Evolutionary conservation across 2,888 invertebrate species (phyloP).

Genomic region (Tryphoninae sp.): DNA sequence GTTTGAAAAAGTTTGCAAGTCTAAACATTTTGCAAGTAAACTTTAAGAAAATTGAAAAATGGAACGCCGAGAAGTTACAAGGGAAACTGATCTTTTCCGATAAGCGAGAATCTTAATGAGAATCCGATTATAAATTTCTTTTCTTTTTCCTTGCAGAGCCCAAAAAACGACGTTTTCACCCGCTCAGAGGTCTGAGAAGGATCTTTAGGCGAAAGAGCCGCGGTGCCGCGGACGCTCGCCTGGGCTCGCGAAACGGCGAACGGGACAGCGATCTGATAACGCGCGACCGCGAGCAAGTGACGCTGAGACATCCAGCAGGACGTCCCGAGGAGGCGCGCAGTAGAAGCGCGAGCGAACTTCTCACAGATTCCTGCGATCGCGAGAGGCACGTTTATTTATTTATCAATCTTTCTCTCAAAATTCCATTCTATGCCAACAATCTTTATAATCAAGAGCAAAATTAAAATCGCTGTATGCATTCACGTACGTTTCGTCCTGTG

Average conservation of each 20-base stretch:
- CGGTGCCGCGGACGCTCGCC: conserved; percentile 79
- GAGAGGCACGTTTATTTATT: conserved; percentile 71
- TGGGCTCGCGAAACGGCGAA: conserved; percentile 77
- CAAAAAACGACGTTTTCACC: conserved; percentile 85
- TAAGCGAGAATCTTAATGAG: conserved; percentile 10
- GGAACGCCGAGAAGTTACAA: no score
- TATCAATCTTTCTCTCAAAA: conserved; percentile 7
- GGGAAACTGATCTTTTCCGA: no score
- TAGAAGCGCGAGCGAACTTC: conserved; percentile 86
- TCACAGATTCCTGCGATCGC: conserved; percentile 82
- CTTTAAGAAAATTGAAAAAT: no score
- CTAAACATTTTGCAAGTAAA: no score
- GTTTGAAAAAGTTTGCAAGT: no score
- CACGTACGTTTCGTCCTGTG: conserved; percentile 6
- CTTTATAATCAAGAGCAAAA: conserved; percentile 10
- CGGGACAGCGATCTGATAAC: conserved; percentile 72
- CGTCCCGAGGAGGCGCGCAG: conserved; percentile 82
- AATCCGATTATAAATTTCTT: conserved; percentile 8
- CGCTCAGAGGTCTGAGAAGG: conserved; percentile 86
- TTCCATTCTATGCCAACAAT: conserved; percentile 10
- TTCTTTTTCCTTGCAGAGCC: conserved; percentile 77
- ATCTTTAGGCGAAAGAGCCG: conserved; percentile 87
- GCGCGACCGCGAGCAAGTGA: conserved; percentile 80
- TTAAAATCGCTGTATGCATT: neutral
- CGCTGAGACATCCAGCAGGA: conserved; percentile 82